Conservation (phyloP, 1,140 invertebrate species). For the Eriocheir sinensis region DNA sequence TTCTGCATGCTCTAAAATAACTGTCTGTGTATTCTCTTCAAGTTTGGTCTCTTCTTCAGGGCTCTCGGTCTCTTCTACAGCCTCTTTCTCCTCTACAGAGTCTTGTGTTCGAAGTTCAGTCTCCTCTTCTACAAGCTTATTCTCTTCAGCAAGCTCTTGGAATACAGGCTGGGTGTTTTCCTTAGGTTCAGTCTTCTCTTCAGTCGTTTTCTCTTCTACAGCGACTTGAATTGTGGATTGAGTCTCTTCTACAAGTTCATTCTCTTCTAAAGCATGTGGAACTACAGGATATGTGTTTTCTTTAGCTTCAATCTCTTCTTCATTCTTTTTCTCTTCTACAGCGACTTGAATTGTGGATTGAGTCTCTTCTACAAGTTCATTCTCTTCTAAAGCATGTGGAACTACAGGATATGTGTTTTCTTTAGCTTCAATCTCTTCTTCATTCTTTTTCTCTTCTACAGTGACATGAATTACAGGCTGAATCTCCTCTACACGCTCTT, state of each 20-base stretch:
- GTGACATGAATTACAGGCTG: neutral
- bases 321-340: too few species aligned
- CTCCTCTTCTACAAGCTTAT: neutral
- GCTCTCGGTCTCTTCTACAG: too few species aligned
- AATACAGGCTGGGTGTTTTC: neutral
- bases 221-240: neutral
- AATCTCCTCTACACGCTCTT: neutral
- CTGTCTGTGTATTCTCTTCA: neutral
- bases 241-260: neutral
- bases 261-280: neutral
- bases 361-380: neutral
- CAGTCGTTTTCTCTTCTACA: too few species aligned
- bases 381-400: neutral
- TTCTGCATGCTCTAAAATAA: neutral
- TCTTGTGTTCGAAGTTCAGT: too few species aligned
- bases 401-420: neutral
- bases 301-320: neutral
- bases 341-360: neutral
- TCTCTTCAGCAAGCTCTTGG: neutral
- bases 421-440: neutral
- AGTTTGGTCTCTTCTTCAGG: too few species aligned
- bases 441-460: neutral
- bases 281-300: neutral
- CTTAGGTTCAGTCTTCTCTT: too few species aligned
- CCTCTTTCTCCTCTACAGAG: too few species aligned